Evolutionary conservation across 2,888 invertebrate genomes (phyloP).

Genomic region (Leptothorax acervorum): DNA sequence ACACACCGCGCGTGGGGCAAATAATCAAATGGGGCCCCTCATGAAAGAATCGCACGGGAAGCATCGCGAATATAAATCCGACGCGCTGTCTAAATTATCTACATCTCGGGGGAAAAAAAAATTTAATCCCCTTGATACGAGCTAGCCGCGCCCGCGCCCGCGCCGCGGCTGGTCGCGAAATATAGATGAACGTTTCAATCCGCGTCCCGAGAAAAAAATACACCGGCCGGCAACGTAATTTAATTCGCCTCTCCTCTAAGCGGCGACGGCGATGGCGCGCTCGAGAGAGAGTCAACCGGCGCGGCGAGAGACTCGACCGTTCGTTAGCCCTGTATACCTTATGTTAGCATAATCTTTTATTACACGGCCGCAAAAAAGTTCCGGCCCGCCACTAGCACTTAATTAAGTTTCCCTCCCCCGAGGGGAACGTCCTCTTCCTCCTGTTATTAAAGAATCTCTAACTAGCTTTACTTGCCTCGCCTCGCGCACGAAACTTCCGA

Average conservation of each 20-base stretch:
- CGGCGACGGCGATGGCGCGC: constrained; percentile 23
- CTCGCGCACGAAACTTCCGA: constrained; percentile 30
- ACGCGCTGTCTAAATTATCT: constrained; percentile 25
- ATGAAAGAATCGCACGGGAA: constrained; percentile 21
- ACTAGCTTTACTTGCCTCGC: constrained; percentile 22
- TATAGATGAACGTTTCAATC: constrained; percentile 45
- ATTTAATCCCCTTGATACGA: constrained; percentile 6
- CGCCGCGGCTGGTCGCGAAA: not conserved
- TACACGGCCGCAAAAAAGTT: constrained; percentile 52
- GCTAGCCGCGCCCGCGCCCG: too few species aligned
- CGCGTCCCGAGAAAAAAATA: constrained; percentile 32
- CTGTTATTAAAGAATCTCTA: constrained; percentile 54
- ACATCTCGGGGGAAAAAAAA: constrained; percentile 1
- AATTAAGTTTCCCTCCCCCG: constrained; percentile 48
- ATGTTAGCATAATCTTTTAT: constrained; percentile 58
- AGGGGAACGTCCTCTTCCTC: constrained; percentile 28
- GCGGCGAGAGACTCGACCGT: constrained; percentile 41
- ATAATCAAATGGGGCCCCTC: constrained; percentile 23
- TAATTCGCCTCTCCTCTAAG: constrained; percentile 44
- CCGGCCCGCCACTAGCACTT: constrained; percentile 50
- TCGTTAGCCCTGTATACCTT: constrained; percentile 56
- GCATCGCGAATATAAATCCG: constrained; percentile 33
- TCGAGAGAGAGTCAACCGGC: constrained; percentile 42
- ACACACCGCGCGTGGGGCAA: not conserved
- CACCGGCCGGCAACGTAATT: constrained; percentile 41